phyloP scores from a whole-genome alignment of 2,797 vertebrate genomes.

The Rallus crepitans region DNA sequence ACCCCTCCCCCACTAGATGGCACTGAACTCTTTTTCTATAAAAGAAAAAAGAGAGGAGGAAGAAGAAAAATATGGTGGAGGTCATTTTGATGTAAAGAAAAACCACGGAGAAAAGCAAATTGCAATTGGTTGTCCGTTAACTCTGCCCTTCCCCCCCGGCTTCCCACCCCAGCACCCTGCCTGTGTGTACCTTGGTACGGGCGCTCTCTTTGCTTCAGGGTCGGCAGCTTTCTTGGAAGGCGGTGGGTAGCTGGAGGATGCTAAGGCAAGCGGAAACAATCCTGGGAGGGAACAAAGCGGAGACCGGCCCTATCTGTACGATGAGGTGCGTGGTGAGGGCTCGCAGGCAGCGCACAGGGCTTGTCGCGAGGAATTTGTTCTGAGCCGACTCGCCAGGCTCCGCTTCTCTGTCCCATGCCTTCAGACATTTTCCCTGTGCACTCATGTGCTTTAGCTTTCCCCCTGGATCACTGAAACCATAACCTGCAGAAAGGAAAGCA shows the following conservation, averaged over 20 bases:
- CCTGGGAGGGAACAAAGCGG: background rate
- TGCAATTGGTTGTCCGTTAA: background rate
- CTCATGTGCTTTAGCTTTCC: background rate
- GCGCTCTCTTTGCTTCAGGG: background rate
- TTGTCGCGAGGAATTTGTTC: background rate
- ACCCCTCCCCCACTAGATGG: constrained; percentile 85
- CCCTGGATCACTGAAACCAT: background rate
- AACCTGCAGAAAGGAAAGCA: background rate
- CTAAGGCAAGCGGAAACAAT: background rate
- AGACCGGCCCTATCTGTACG: background rate
- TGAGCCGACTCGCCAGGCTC: background rate
- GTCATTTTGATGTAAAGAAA: constrained; percentile 35
- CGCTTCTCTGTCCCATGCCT: background rate
- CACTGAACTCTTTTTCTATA: constrained; percentile 79
- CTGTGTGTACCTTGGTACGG: background rate
- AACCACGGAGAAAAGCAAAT: background rate
- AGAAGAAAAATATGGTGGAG: constrained; percentile 75
- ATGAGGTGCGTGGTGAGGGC: background rate
- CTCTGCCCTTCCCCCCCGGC: background rate
- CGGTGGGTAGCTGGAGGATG: background rate
- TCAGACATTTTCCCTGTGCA: background rate
- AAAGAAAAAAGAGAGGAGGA: background rate
- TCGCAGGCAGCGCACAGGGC: background rate
- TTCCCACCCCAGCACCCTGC: background rate
- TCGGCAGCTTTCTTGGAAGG: background rate